Evolutionary conservation across 2,888 invertebrate species (phyloP), one percentile per base, ranked within the genome.

Genomic region (Caenorhabditis becei): DNA sequence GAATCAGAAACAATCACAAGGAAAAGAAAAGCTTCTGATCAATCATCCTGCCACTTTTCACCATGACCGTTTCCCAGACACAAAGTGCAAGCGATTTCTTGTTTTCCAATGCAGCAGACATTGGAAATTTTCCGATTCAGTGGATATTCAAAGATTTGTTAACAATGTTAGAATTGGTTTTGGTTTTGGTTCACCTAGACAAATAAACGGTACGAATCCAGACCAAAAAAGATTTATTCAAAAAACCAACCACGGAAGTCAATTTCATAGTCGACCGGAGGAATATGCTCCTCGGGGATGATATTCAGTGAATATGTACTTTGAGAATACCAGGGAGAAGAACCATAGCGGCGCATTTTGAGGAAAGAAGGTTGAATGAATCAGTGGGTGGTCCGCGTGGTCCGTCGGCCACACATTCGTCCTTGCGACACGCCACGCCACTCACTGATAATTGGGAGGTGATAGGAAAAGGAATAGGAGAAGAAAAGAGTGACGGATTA

Each of bases 241-340:
- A 47, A 69, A 67, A 56, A 51, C 24, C 51, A 65, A 80, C 79
- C 79, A 74, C 54, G 59, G 56, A 72, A 82, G 51, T 78, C 74
- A 59, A 66, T 61, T 26, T 81, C 86, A 80, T 87, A 86, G 65
- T 86, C 86, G 24, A 83, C 71, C 8, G 84, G 83, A 49, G 86
- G 86, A 70, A 83, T 83, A 74, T 82, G 80, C 70, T 88, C 87
- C 65, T 88, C 88, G 26, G 87, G 88, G 54, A 88, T 88, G 53
- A 87, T 87, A 80, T 88, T 88, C 49, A 88, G 74, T 5, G 87
- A 87, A 80, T 85, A 88, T 28, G 87, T 87, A 69, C 87, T 87
- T 59, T 82, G 78, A 51, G 83, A 67, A 28, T 86, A 81, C 81
- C 83, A 86, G 0, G 83, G 81, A 0, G 77, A 63, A 24, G 41